Conservation (phyloP, 2,888 invertebrate species). For the Eucriotettix oculatus region DNA sequence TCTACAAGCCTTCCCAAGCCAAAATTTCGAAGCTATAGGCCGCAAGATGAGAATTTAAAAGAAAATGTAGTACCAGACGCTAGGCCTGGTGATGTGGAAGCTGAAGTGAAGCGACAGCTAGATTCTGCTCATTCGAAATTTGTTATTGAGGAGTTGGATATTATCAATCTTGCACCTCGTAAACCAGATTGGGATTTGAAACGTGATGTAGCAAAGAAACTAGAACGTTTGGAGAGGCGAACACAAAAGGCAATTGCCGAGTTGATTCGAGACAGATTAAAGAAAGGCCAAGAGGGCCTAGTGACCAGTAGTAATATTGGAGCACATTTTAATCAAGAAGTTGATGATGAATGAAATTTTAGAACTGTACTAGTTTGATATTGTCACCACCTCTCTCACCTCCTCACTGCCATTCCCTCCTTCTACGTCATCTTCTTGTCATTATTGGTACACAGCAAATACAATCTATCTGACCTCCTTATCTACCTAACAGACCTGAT, state of each 20-base stretch:
- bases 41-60: constrained; percentile 61
- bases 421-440: no score
- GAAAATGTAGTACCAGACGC: constrained; percentile 50
- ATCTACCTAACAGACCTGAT: no score
- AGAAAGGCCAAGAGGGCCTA: constrained; percentile 47
- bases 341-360: constrained; percentile 16
- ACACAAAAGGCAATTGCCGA: constrained; percentile 95
- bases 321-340: constrained; percentile 21
- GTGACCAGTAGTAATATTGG: constrained; percentile 50
- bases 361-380: no score
- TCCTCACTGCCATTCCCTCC: no score
- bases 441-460: no score
- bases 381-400: no score
- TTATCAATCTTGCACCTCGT: constrained; percentile 80
- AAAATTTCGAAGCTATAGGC: constrained; percentile 80
- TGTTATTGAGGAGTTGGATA: constrained; percentile 51
- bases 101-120: constrained; percentile 66
- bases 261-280: constrained; percentile 69
- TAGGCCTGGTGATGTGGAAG: constrained; percentile 58
- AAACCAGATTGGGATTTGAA: constrained; percentile 98
- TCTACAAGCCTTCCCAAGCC: constrained; percentile 41
- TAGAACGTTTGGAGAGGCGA: constrained; percentile 77
- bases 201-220: constrained; percentile 77
- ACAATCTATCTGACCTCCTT: no score
- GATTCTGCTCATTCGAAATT: constrained; percentile 64